Evolutionary conservation across 92 coral and sea anemone species (phyloP), one percentile per base, ranked within the genome.

Genomic region (Virgularia gustaviana): DNA sequence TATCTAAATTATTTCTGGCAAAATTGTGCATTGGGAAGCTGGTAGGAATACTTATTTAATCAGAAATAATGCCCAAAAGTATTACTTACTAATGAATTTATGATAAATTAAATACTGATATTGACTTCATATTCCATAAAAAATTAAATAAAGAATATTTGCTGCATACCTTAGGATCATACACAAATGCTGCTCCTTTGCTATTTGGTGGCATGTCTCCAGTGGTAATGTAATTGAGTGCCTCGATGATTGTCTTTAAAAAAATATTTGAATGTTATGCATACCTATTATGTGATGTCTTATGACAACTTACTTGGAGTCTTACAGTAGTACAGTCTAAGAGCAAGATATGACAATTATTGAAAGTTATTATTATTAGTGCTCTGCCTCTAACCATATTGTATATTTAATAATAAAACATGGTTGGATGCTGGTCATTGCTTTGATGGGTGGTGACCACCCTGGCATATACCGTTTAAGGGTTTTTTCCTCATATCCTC

Each of bases 151-250:
- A 30, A 37, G 27, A 18, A 11, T 18, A 22, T 22, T 60, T 23
- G 13, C 22, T 20, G n/a, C 10, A 36, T 41, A 92, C 98, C 98
- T 92, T 92, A 24, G 98, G 98, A 41, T 92, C 98, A 71, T 84
- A 96, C 1, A 92, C 96, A 89, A 92, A 92, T 8, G 84, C 82
- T 16, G 88, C 76, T 60, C 77, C 77, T 79, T 92, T 92, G 75
- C 90, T 76, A 24, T 91, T 91, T 23, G 98, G 98, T 11, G 98
- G 98, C 90, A 85, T 87, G 42, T 92, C 96, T 36, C 98, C 98
- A 33, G 98, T 92, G 11, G 98, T 89, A 45, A 92, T 86, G 88
- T 92, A 92, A 65, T 85, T 86, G 12, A 92, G 79, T 27, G 92
- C 88, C 74, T 92, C 98, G 54, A 92, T 89, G 13, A 92, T 85